These are phyloP conservation scores for Melipona quadrifasciata DNA, from an alignment of 1,140 invertebrate genomes.

Conservation along the genomic window DNA sequence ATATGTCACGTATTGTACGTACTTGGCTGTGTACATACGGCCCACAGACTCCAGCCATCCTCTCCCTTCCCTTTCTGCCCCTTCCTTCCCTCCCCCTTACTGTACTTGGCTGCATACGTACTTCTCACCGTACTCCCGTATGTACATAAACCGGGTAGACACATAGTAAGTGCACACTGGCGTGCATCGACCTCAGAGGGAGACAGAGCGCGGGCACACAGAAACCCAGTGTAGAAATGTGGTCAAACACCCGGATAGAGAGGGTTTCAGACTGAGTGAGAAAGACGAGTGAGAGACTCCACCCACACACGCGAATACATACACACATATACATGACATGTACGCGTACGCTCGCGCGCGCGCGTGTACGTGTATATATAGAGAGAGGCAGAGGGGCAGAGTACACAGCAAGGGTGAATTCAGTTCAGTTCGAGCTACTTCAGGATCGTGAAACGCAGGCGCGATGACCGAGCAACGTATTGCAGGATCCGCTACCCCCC, in stretches of 20 bases:
- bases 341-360: neutral
- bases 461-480: conserved; percentile 60
- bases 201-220: conserved; percentile 3
- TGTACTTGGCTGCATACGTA: conserved; percentile 26
- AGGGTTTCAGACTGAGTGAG: neutral
- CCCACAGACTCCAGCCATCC: neutral
- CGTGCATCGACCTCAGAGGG: conserved; percentile 51
- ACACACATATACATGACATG: neutral
- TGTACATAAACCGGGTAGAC: conserved; percentile 30
- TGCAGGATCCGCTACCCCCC: conserved; percentile 40
- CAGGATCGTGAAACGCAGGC: conserved; percentile 65
- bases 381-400: neutral
- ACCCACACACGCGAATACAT: neutral
- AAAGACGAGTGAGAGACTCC: neutral
- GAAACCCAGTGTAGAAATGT: conserved; percentile 37
- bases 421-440: conserved; percentile 53
- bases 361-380: neutral
- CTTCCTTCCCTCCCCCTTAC: no score
- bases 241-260: conserved; percentile 51
- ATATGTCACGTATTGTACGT: conserved; percentile 41
- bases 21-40: conserved; percentile 19
- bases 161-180: conserved; percentile 44
- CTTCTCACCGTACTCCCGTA: conserved; percentile 16
- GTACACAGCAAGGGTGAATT: conserved; percentile 34
- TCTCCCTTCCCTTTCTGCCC: neutral